These are phyloP conservation scores for Sphaerodactylus townsendi DNA, from an alignment of 2,113 vertebrate species.

Conservation along the genomic window DNA sequence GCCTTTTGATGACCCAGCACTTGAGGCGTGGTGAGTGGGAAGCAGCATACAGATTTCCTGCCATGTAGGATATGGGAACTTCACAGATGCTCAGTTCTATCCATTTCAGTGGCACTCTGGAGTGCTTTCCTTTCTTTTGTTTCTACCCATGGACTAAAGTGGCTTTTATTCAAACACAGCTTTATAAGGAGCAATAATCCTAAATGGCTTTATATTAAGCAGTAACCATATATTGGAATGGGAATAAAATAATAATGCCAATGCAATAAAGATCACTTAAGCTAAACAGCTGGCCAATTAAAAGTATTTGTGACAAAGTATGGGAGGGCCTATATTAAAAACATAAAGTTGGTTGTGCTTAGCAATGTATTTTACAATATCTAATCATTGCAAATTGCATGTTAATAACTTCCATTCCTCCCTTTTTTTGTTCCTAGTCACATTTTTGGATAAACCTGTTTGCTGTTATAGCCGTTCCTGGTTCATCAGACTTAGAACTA, in stretches of 20 bases:
- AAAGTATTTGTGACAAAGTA: too few species aligned
- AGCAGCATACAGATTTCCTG: too few species aligned
- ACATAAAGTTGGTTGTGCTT: too few species aligned
- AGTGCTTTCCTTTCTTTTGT: neutral
- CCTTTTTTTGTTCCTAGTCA: too few species aligned
- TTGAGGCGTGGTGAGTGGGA: too few species aligned
- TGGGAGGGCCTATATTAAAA: too few species aligned
- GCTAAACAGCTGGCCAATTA: too few species aligned
- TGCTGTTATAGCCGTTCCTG: too few species aligned
- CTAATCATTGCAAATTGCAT: neutral
- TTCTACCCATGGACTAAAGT: neutral
- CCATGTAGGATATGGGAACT: neutral
- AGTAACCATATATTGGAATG: neutral
- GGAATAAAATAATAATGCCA: neutral
- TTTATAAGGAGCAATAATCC: neutral
- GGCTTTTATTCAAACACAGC: neutral
- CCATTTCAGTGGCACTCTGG: neutral
- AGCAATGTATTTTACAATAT: too few species aligned
- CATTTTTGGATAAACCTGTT: neutral
- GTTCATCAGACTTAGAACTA: neutral
- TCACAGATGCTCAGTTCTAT: neutral
- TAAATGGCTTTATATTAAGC: neutral
- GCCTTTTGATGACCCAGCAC: too few species aligned
- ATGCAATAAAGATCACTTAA: neutral
- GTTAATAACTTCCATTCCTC: constrained; percentile 11